phyloP scores from a whole-genome alignment of 2,888 invertebrate species.

The Adelphocoris suturalis region DNA sequence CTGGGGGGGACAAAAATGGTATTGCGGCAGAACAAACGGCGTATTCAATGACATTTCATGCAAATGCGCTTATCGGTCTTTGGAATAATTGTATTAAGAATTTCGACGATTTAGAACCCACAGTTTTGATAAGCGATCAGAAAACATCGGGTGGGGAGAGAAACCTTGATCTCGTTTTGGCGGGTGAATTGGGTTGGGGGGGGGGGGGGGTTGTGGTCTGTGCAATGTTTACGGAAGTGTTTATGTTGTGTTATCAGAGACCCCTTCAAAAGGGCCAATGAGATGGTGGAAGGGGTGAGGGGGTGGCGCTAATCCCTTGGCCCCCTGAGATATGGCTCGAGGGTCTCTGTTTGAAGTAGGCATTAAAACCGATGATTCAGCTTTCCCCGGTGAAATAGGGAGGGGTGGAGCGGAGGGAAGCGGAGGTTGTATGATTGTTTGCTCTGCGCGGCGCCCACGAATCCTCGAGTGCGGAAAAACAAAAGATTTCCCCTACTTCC shows the following conservation, averaged over 20 bases:
- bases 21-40: background rate
- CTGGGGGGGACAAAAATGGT: no score
- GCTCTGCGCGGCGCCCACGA: conserved; percentile 69
- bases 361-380: conserved; percentile 75
- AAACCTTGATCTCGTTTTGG: conserved; percentile 29
- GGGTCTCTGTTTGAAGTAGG: conserved; percentile 74
- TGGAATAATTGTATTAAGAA: conserved; percentile 33
- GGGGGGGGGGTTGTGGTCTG: conserved; percentile 33
- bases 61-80: background rate
- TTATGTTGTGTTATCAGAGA: conserved; percentile 67
- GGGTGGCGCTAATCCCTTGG: conserved; percentile 37
- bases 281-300: background rate
- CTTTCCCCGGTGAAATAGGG: conserved; percentile 47
- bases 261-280: conserved; percentile 22
- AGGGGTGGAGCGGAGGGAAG: background rate
- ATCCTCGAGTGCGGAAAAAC: conserved; percentile 71
- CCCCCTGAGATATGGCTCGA: conserved; percentile 62
- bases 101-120: background rate
- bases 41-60: background rate
- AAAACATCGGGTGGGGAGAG: conserved; percentile 40
- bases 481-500: conserved; percentile 41
- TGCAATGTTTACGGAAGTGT: conserved; percentile 58
- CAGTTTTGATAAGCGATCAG: conserved; percentile 70
- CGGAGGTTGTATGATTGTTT: conserved; percentile 56
- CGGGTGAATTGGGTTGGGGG: background rate